phyloP scores from a whole-genome alignment of 2,113 vertebrate species.

The Poicephalus gulielmi region DNA sequence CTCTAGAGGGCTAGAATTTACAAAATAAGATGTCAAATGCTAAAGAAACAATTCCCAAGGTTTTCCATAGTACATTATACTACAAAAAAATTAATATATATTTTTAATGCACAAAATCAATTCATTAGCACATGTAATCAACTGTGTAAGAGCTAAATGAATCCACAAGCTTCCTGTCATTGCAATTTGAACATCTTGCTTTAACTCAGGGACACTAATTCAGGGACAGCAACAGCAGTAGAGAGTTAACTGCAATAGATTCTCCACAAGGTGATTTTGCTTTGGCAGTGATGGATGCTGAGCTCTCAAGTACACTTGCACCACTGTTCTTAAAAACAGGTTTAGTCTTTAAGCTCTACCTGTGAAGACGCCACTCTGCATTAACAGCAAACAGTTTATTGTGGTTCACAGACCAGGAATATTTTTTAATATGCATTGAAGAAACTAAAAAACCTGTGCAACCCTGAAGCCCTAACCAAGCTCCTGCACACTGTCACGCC shows the following conservation, averaged over 20 bases:
- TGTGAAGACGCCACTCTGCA: neutral
- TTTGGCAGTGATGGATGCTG: neutral
- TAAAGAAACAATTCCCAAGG: constrained; percentile 9
- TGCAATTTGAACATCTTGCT: neutral
- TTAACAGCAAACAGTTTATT: neutral
- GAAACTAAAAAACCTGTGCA: neutral
- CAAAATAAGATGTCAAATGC: constrained; percentile 31
- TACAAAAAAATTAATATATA: constrained; percentile 4
- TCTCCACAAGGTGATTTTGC: neutral
- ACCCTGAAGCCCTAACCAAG: neutral
- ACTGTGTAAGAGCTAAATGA: constrained; percentile 25
- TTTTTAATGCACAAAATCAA: constrained; percentile 43
- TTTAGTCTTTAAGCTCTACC: neutral
- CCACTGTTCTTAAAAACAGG: neutral
- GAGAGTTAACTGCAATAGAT: neutral
- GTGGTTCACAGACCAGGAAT: neutral
- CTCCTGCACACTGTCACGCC: neutral
- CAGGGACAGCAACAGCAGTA: neutral
- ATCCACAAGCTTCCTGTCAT: constrained; percentile 9
- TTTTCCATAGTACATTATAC: neutral
- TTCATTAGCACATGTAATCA: constrained; percentile 34
- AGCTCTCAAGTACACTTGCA: neutral
- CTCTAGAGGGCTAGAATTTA: neutral
- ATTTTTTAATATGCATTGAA: neutral
- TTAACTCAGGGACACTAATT: neutral